Conservation (phyloP, 2,888 invertebrate species). For the Kuschelorhynchus macadamiae region DNA sequence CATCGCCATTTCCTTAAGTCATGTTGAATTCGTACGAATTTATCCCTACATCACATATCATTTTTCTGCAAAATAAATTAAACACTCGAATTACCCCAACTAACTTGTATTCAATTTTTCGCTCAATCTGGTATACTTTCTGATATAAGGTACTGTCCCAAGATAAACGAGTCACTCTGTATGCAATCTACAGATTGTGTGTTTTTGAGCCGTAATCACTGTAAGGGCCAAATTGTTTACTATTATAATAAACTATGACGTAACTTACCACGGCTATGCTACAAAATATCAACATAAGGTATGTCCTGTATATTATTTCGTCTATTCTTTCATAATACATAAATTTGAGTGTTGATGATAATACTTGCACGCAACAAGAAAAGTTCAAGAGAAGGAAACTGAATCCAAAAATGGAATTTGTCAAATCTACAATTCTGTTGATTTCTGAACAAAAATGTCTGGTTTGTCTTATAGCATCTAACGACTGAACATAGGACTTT, state of each 20-base stretch:
- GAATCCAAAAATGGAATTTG: conserved; percentile 15
- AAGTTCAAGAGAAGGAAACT: conserved; percentile 15
- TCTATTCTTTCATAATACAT: conserved; percentile 2
- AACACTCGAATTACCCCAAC: no score
- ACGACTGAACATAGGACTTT: conserved; percentile 13
- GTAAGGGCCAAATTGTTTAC: no score
- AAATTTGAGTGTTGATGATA: conserved; percentile 2
- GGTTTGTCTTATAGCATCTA: conserved; percentile 19
- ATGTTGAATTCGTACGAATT: no score
- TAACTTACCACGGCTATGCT: conserved; percentile 16
- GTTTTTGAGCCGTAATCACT: no score
- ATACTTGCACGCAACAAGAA: conserved; percentile 2
- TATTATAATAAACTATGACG: no score
- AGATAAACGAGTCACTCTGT: no score
- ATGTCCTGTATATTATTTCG: neutral
- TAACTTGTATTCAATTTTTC: no score
- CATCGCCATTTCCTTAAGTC: no score
- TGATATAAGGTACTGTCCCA: no score
- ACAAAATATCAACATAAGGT: conserved; percentile 18
- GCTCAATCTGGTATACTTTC: no score
- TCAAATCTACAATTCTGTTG: conserved; percentile 13
- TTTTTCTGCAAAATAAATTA: no score
- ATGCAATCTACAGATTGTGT: neutral
- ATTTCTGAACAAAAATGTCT: conserved; percentile 12
- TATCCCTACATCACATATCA: no score